Base-by-base conservation (phyloP, 2,113 vertebrate species). In the Balaeniceps rex region DNA sequence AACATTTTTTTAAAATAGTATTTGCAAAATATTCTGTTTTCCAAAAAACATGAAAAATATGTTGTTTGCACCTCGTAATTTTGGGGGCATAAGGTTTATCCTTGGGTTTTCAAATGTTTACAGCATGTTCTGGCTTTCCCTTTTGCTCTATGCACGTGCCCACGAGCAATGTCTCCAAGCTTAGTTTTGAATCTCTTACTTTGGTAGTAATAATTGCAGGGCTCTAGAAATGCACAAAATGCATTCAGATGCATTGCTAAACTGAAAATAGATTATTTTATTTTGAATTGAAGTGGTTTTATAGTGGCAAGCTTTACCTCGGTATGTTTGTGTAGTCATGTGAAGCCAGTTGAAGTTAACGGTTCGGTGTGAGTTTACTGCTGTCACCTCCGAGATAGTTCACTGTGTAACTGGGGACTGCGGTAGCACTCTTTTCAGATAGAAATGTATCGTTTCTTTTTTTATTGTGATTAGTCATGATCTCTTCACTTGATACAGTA, bases 131-230 rank as follows among this genome's bases (percentile, higher is more conserved):
- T 66, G 10, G 25, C 23, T 71, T 74, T 36, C 11, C 8, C 8
- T 42, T 42, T 40, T 60, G 28, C 0, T 3, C 12, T 33, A 0
- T 47, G 10, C 10, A 4, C 0, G 0, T 49, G n/a, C 29, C 26
- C 5, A 1, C 46, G 33, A 58, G 33, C 4, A 0, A 9, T 24
- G 8, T 65, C 5, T 87, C 24, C 34, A 46, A 18, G 22, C n/a
- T 78, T 65, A 19, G 28, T 65, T 94, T 69, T 68, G 49, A 71
- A 47, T 51, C 44, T 52, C 14, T n/a, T 44, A 0, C 70, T 76
- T 46, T 54, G 31, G 8, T 47, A 21, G 38, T 34, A n/a, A 16
- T 40, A 44, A 14, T 29, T 64, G 28, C 34, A 79, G 40, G 36
- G 34, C 11, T 25, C 29, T 81, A 31, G 69, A 33, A 65, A 29